A percentile compares a stretch with the other conserved stretches of the same genome.
Evolutionary conservation across 1,140 invertebrate genomes (phyloP).

Genomic region (Temnothorax longispinosus): DNA sequence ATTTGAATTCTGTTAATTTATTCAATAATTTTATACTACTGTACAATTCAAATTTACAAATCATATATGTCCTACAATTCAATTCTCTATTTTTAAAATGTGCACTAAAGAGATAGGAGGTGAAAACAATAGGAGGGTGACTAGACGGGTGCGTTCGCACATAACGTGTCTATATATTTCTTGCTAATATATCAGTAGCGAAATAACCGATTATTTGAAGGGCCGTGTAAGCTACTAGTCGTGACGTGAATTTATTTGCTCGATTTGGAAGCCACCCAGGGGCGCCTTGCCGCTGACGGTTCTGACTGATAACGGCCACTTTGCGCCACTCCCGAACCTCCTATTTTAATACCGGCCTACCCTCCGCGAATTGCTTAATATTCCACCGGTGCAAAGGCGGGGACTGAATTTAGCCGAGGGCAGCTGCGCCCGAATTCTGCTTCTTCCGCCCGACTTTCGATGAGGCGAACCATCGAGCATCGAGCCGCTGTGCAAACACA

Average conservation of each 20-base stretch:
- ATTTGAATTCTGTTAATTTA: background rate
- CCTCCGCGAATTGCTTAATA: slow-evolving; percentile 76
- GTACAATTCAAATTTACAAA: background rate
- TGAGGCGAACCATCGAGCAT: slow-evolving; percentile 21
- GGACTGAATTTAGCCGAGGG: slow-evolving; percentile 58
- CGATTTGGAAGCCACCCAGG: slow-evolving; percentile 74
- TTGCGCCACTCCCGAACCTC: slow-evolving; percentile 67
- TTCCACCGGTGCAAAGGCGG: slow-evolving; percentile 71
- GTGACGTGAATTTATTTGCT: slow-evolving; percentile 78
- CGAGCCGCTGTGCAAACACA: slow-evolving; percentile 45
- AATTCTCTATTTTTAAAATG: background rate
- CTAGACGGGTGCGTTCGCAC: background rate
- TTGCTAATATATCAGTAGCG: slow-evolving; percentile 53
- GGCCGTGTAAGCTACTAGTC: slow-evolving; percentile 67
- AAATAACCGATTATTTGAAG: slow-evolving; percentile 74
- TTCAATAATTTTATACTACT: background rate
- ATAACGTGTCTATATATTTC: slow-evolving; percentile 24
- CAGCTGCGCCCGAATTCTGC: slow-evolving; percentile 34
- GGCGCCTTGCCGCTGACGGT: slow-evolving; percentile 70
- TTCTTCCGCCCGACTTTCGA: slow-evolving; percentile 39
- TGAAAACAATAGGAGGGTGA: background rate
- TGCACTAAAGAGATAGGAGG: background rate
- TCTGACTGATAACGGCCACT: slow-evolving; percentile 76
- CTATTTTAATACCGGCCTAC: slow-evolving; percentile 77
- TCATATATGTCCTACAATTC: background rate